Evolutionary conservation across 2,113 vertebrate species (phyloP).

Genomic region (Orientallactaga bullata): DNA sequence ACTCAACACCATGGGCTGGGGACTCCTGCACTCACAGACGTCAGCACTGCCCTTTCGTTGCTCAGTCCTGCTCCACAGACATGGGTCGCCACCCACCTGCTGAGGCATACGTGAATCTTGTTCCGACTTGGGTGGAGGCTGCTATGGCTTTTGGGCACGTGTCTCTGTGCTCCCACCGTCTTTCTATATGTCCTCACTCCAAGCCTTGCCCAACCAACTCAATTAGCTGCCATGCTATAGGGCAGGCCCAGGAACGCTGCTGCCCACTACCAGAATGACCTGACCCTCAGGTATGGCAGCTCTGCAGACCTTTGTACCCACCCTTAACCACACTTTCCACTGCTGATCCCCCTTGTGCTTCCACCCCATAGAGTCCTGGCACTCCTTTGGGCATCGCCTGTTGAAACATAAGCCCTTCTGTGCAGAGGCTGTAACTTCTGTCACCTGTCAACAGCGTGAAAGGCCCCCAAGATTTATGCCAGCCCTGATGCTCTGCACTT

Average conservation of each 20-base stretch:
- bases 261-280: background rate
- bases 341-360: background rate
- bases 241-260: background rate
- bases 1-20: background rate
- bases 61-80: background rate
- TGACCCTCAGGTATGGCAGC: background rate
- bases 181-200: background rate
- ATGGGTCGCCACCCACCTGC: background rate
- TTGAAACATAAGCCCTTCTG: background rate
- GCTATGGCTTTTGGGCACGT: accelerated
- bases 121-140: background rate
- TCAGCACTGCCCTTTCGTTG: background rate
- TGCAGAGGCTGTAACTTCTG: background rate
- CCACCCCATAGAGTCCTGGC: background rate
- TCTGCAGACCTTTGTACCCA: background rate
- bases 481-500: background rate
- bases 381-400: background rate
- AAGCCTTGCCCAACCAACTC: too few relatives aligned
- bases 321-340: background rate
- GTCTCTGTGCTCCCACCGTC: background rate
- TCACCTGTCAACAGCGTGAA: background rate
- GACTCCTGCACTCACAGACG: accelerated
- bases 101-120: background rate
- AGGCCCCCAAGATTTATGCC: background rate
- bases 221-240: accelerated